Evolutionary conservation across 2,797 vertebrate species (phyloP), one percentile per base, ranked within the genome.

Genomic region (Pelodytes ibericus): DNA sequence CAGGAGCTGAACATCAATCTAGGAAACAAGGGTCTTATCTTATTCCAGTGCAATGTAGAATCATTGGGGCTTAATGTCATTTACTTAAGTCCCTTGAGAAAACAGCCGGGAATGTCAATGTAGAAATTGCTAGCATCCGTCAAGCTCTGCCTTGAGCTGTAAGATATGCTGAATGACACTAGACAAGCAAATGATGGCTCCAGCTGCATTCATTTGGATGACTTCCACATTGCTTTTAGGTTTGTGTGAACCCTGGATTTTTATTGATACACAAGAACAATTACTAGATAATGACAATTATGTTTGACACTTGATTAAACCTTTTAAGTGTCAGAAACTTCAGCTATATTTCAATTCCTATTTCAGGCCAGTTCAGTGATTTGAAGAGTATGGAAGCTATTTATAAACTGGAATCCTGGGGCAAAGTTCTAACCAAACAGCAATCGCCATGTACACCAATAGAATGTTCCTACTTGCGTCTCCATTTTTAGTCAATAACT

Each of bases 161-260:
- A 22, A 6, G 49, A 53, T 53, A 24, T 53, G 49, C 16, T 53
- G 49, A 53, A 53, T 53, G 49, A 53, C 49, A 53, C 49, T 53
- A 20, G 24, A 1, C 49, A 53, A 22, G 49, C 20, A 53, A 53
- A 53, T 53, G n/a, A 53, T 20, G 49, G 8, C 24, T 22, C 49
- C 49, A 53, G 16, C 49, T 53, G 24, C 49, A 53, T 53, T 53
- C 24, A 53, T 22, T 53, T 53, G n/a, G n/a, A 13, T 24, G 20
- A 22, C 49, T 53, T 53, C 49, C n/a, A 4, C n/a, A 53, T 53
- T 53, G 49, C n/a, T 53, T 53, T 53, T 53, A 53, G 18, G 6
- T 24, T 53, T 13, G 15, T 7, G 36, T 39, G 36, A 39, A 39
- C 36, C 36, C 7, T 8, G 24, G 1, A 53, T n/a, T 53, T 24